Evolutionary conservation across 2,888 invertebrate genomes (phyloP).

Genomic region (Rhabditoides inermis): DNA sequence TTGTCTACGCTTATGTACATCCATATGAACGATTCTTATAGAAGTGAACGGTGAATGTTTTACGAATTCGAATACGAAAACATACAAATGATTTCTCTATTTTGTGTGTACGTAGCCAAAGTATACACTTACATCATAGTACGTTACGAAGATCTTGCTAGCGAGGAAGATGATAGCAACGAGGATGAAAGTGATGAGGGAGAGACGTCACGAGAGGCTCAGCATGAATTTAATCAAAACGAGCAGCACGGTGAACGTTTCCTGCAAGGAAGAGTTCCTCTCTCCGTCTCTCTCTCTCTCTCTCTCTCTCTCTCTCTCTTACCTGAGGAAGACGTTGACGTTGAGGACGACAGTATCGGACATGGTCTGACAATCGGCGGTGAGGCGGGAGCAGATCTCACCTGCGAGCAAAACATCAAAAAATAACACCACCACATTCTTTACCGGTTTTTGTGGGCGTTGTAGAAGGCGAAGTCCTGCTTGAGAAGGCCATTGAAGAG

Average conservation of each 20-base stretch:
- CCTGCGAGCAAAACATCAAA: slow-evolving; percentile 16
- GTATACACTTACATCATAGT: slow-evolving; percentile 51
- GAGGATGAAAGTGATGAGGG: slow-evolving; percentile 54
- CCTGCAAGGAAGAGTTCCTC: slow-evolving; percentile 14
- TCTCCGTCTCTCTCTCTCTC: no score
- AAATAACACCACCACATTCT: not conserved
- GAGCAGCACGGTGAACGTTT: slow-evolving; percentile 53
- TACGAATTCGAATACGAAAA: not conserved
- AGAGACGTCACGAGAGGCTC: slow-evolving; percentile 54
- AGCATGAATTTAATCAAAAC: slow-evolving; percentile 55
- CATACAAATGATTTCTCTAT: no score
- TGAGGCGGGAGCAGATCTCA: slow-evolving; percentile 55
- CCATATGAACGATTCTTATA: no score
- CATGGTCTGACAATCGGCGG: slow-evolving; percentile 56
- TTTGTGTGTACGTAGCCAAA: no score
- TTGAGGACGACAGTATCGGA: slow-evolving; percentile 54
- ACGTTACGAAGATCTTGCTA: slow-evolving; percentile 55
- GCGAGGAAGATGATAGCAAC: slow-evolving; percentile 54
- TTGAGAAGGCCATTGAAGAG: slow-evolving; percentile 52
- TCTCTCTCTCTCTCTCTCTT: not conserved
- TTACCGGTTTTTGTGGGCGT: slow-evolving; percentile 56
- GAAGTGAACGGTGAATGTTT: no score
- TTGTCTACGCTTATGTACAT: no score
- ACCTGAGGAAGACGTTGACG: slow-evolving; percentile 53
- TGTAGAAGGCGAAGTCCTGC: slow-evolving; percentile 55